phyloP scores from a whole-genome alignment of 2,888 invertebrate species.

The Hirtodrosophila duncani region DNA sequence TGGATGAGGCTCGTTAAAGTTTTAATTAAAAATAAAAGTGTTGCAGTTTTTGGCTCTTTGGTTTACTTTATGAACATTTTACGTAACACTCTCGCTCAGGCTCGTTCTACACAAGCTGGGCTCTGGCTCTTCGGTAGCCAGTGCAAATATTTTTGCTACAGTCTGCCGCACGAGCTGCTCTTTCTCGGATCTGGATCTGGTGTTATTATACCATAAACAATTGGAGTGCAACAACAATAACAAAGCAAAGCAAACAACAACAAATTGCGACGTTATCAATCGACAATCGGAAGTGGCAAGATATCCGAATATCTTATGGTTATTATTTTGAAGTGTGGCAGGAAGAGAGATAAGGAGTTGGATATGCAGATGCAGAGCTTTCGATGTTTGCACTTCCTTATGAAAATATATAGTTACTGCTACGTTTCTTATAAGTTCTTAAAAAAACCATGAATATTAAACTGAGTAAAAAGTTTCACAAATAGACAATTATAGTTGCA shows the following conservation, averaged over 20 bases:
- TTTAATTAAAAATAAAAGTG: slow-evolving; percentile 61
- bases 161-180: slow-evolving; percentile 3
- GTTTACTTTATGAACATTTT: slow-evolving; percentile 42
- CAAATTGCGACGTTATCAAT: slow-evolving; percentile 32
- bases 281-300: neutral
- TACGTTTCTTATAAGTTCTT: no score
- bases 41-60: slow-evolving; percentile 35
- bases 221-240: neutral
- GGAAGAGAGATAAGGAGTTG: neutral
- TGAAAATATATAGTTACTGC: no score
- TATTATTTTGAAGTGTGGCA: slow-evolving; percentile 26
- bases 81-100: neutral
- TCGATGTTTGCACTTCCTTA: no score
- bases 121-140: slow-evolving; percentile 43
- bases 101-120: neutral
- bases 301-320: slow-evolving; percentile 37
- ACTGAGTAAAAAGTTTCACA: no score
- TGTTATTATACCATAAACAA: slow-evolving; percentile 42
- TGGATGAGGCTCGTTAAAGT: slow-evolving; percentile 40
- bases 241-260: slow-evolving; percentile 1
- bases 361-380: neutral
- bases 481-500: no score
- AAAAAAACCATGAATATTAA: no score
- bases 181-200: slow-evolving; percentile 7
- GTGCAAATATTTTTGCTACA: slow-evolving; percentile 53